A percentile compares a stretch with the other conserved stretches of the same genome.
Conservation (phyloP, 1,140 invertebrate species). For the Andricus grossulariae region DNA sequence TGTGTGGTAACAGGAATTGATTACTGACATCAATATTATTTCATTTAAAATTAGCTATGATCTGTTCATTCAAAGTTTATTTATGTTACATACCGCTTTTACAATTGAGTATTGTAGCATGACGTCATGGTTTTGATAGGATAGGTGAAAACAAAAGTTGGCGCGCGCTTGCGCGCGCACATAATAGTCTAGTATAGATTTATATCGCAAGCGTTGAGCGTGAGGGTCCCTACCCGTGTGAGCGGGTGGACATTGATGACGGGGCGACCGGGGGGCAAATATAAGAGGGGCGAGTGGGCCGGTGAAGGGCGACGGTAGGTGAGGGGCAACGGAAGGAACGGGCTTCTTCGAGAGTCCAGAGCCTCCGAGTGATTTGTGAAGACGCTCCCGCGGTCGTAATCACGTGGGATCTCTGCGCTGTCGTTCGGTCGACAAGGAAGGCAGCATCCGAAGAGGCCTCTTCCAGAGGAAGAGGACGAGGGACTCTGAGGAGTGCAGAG, state of each 20-base stretch:
- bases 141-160: too few species aligned
- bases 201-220: conserved; percentile 42
- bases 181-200: too few species aligned
- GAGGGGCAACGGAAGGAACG: conserved; percentile 33
- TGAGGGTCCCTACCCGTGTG: conserved; percentile 8
- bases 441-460: conserved; percentile 50
- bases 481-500: conserved; percentile 39
- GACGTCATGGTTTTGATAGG: too few species aligned
- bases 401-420: conserved; percentile 71
- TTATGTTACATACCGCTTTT: too few species aligned
- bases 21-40: too few species aligned
- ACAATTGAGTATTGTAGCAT: too few species aligned
- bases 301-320: neutral
- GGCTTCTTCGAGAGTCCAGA: conserved; percentile 37
- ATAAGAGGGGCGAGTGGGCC: conserved; percentile 15
- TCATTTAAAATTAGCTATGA: too few species aligned
- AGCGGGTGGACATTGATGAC: conserved; percentile 29
- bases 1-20: too few species aligned
- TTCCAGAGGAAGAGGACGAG: conserved; percentile 42
- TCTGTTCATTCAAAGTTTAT: too few species aligned
- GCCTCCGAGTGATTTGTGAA: conserved; percentile 73
- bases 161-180: too few species aligned
- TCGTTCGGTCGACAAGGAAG: conserved; percentile 45
- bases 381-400: conserved; percentile 74
- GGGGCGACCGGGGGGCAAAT: conserved; percentile 6